Percentiles rank a stretch among this genome's conserved stretches.
Conservation (phyloP, 2,888 invertebrate species). For the Drepanosiphum platanoidis region DNA sequence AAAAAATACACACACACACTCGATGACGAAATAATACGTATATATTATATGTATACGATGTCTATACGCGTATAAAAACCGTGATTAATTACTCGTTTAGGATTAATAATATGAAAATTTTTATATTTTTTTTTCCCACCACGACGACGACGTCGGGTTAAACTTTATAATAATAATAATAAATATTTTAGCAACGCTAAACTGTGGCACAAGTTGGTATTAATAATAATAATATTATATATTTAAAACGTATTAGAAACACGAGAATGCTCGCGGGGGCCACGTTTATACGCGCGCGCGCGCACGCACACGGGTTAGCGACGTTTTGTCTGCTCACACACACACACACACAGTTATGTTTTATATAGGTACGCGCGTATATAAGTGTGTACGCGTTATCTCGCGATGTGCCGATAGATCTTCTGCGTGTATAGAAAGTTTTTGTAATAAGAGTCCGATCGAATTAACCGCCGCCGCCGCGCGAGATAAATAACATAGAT, state of each 20-base stretch:
- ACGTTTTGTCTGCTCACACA: not conserved
- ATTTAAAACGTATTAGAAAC: not conserved
- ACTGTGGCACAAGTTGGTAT: not conserved
- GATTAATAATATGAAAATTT: no score
- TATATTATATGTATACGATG: not conserved
- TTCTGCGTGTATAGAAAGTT: constrained; percentile 42
- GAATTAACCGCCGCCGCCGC: constrained; percentile 51
- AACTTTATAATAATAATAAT: not conserved
- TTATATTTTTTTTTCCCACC: not conserved
- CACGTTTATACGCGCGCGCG: not conserved
- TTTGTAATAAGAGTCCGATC: constrained; percentile 49
- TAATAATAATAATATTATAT: not conserved
- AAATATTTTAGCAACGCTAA: constrained; percentile 2
- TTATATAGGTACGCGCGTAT: not conserved
- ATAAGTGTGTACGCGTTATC: constrained; percentile 19
- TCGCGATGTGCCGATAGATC: constrained; percentile 41
- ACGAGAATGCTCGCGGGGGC: constrained; percentile 11
- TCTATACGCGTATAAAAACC: not conserved
- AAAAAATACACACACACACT: not conserved
- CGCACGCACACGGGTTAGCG: not conserved
- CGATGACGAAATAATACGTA: not conserved
- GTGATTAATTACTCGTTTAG: not conserved
- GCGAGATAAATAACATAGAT: constrained; percentile 60
- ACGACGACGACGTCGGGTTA: not conserved
- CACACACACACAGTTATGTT: not conserved